Evolutionary conservation across 2,797 vertebrate species (phyloP), one percentile per base, ranked within the genome.

Genomic region (Tangara arthus): DNA sequence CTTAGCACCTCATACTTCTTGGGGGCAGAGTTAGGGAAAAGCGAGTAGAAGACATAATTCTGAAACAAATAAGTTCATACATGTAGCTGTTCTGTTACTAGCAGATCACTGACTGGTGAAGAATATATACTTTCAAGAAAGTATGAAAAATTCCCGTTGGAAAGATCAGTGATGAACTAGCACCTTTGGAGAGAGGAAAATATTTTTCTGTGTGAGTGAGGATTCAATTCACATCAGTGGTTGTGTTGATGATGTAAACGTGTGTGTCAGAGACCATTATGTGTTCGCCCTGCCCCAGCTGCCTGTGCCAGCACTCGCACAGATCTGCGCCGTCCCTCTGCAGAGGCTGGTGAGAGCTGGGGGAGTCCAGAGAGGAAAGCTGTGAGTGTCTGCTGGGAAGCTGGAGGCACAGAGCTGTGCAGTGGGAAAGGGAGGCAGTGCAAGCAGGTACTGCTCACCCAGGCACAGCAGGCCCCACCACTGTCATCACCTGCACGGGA

Each of bases 321-420:
- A 1, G 44, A 14, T n/a, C 61, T 0, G 17, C 0, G 0, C 39
- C 0, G 0, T 55, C 8, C 0, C 80, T 68, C 53, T 21, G 49
- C 0, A 0, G 57, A n/a, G 59, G 12, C 63, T 61, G 42, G 3
- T 4, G 32, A 41, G 53, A 70, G 2, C 35, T 0, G 9, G 15
- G 23, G 37, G 30, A 80, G 44, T 37, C 37, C 55, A 10, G 70
- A 64, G 66, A 16, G 49, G 26, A 60, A 60, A 60, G 50, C 28
- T 0, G 0, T 6, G 39, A 20, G 22, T 53, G 56, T 30, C 44
- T 57, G 60, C 37, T 23, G 32, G 69, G 49, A 34, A 59, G 22
- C 57, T 60, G 26, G 12, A 60, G 57, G 57, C 12, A 28, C 57
- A 59, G 35, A 60, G 35, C 19, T 27, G 50, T 53, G 66, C 3